Conservation (phyloP, 2,797 vertebrate species). For the Cyprinodon diabolis region DNA sequence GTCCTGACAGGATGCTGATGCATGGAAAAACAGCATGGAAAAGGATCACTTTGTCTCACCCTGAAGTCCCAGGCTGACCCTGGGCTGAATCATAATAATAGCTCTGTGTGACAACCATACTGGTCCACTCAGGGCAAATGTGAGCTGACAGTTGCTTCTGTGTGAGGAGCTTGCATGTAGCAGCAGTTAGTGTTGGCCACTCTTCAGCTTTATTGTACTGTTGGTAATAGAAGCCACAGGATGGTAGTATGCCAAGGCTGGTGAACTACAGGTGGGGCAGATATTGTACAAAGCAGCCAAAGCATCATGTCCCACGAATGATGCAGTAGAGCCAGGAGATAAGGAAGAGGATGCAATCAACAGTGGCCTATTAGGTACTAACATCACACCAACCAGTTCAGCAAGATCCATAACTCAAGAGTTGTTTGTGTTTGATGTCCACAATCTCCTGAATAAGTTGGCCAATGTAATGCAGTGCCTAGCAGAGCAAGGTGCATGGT, state of each 20-base stretch:
- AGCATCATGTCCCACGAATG: slow-evolving; percentile 53
- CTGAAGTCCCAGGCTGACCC: slow-evolving; percentile 58
- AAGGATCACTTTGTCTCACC: slow-evolving; percentile 66
- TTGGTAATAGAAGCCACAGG: slow-evolving; percentile 45
- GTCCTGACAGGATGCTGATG: slow-evolving; percentile 32
- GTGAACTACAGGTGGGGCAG: slow-evolving; percentile 25
- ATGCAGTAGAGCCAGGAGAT: slow-evolving; percentile 59
- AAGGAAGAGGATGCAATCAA: slow-evolving; percentile 22
- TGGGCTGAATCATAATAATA: slow-evolving; percentile 68
- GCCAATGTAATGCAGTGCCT: slow-evolving; percentile 20
- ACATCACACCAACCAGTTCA: slow-evolving; percentile 22
- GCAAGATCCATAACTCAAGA: slow-evolving; percentile 23
- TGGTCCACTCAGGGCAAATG: slow-evolving; percentile 66
- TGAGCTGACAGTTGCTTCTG: slow-evolving; percentile 67
- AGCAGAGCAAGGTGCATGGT: slow-evolving; percentile 54
- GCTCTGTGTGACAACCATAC: slow-evolving; percentile 67
- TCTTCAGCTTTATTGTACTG: slow-evolving; percentile 40
- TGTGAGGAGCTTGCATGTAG: slow-evolving; percentile 42
- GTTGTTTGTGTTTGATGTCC: slow-evolving; percentile 11
- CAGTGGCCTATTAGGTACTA: slow-evolving; percentile 30
- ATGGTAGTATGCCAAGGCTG: slow-evolving; percentile 29
- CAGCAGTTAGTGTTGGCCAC: slow-evolving; percentile 46
- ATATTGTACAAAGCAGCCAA: slow-evolving; percentile 37
- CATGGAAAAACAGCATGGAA: slow-evolving; percentile 43
- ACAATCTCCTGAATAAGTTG: background rate